Conservation (phyloP, 2,888 invertebrate species). For the Matsumyia berberina region DNA sequence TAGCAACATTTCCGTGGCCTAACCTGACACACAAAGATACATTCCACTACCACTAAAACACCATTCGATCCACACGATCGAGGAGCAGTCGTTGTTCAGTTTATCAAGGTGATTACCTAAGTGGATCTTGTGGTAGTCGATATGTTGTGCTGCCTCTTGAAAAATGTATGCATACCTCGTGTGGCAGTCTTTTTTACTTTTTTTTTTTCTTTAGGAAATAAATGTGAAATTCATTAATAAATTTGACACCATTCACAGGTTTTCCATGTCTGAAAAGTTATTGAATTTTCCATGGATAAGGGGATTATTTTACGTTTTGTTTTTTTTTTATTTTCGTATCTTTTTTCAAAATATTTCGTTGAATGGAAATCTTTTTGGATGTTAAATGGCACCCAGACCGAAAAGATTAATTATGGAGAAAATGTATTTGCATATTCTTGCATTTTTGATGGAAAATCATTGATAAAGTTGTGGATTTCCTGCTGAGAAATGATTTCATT, state of each 20-base stretch:
- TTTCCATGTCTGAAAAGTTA: constrained; percentile 58
- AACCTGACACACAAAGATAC: constrained; percentile 42
- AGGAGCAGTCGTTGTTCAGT: constrained; percentile 49
- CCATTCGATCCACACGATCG: constrained; percentile 46
- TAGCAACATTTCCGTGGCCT: constrained; percentile 56
- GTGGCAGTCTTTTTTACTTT: neutral
- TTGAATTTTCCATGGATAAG: constrained; percentile 65
- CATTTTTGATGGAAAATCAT: constrained; percentile 51
- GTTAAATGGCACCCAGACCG: constrained; percentile 51
- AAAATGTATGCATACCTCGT: constrained; percentile 28
- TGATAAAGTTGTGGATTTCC: constrained; percentile 36
- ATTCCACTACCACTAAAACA: constrained; percentile 35
- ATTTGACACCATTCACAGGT: constrained; percentile 75
- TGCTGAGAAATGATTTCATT: constrained; percentile 65
- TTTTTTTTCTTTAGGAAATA: constrained; percentile 7
- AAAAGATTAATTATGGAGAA: constrained; percentile 68
- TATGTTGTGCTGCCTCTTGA: constrained; percentile 31
- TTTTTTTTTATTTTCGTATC: no score
- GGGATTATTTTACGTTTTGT: constrained; percentile 59
- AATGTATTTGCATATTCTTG: constrained; percentile 71
- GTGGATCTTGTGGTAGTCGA: constrained; percentile 65
- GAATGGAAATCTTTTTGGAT: constrained; percentile 36
- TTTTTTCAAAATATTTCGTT: constrained; percentile 21
- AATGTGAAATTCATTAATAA: constrained; percentile 74
- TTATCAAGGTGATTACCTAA: constrained; percentile 74